Base-by-base conservation (phyloP, 2,797 vertebrate species). In the Loriculus beryllinus region DNA sequence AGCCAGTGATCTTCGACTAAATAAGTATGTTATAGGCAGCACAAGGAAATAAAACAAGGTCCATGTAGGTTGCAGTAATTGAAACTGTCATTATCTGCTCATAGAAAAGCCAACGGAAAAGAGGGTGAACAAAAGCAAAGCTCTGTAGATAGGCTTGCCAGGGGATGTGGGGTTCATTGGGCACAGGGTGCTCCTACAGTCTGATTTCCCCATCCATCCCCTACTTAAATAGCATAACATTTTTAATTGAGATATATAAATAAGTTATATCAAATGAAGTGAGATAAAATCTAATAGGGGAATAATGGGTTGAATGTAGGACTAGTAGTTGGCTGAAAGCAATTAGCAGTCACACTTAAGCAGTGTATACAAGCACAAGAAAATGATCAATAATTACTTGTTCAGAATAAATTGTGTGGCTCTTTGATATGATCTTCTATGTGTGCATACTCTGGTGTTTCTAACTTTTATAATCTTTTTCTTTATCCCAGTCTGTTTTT, bases 81-180 rank as follows among this genome's bases (percentile, higher is more conserved):
- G 76, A 92, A 96, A 92, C 51, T 93, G 51, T 71, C 25, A 49
- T 86, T 86, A 62, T 63, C 16, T 80, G 37, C 56, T 90, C 33
- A 42, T 8, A 60, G 25, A 60, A 93, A 86, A 64, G 33, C 20
- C 37, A 56, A 28, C 10, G 60, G 42, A 28, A 67, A 63, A 80
- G 33, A 60, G 5, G 3, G 19, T 64, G 48, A 85, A 39, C 35
- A 76, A 88, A 85, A 68, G 3, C 12, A 82, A 62, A 86, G 11
- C 40, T 63, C 39, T 54, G 8, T 49, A 56, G 59, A 15, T 5
- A 89, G 11, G 47, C 47, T 48, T 56, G 25, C 22, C 28, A 47
- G 37, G 14, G 14, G 9, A 25, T 40, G 4, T 2, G 3, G n/a
- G 2, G 7, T 52, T 78, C 47, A 15, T 3, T 59, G 6, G 8